Evolutionary conservation across 1,140 invertebrate species (phyloP).

Genomic region (Metaphire vulgaris): DNA sequence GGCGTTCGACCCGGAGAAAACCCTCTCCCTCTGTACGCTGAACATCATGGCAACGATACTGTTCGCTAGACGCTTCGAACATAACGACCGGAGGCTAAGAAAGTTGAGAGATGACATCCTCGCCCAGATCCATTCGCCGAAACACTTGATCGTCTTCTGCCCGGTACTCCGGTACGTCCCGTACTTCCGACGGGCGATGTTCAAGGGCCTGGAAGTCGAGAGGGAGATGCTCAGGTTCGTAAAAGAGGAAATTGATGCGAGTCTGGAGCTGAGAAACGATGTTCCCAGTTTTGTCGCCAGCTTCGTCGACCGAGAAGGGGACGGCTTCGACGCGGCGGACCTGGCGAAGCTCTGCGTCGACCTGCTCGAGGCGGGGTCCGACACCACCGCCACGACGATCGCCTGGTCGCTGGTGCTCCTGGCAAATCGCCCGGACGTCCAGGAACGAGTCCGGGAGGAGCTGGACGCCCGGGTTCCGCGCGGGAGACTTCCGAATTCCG

Average conservation of each 20-base stretch:
- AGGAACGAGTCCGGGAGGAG: conserved; percentile 41
- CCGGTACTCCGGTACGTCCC: background rate
- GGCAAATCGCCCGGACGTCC: conserved; percentile 45
- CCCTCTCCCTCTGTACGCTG: background rate
- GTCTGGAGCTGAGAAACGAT: conserved; percentile 26
- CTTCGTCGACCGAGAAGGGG: conserved; percentile 4
- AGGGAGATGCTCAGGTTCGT: background rate
- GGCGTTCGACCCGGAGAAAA: background rate
- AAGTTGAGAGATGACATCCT: background rate
- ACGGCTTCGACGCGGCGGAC: background rate
- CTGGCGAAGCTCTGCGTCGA: background rate
- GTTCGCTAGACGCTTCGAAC: background rate
- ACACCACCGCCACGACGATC: conserved; percentile 5
- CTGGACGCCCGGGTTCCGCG: conserved; percentile 40
- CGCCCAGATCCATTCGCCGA: background rate
- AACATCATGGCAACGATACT: background rate
- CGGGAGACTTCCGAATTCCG: conserved; percentile 32
- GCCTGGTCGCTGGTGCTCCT: background rate
- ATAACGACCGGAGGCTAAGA: background rate
- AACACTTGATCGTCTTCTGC: background rate
- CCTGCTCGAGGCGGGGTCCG: conserved; percentile 5
- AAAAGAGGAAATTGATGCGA: background rate
- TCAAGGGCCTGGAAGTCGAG: background rate
- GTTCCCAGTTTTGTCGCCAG: background rate
- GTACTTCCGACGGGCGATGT: background rate